Evolutionary conservation across 2,888 invertebrate genomes (phyloP).

Genomic region (Bugula neritina): DNA sequence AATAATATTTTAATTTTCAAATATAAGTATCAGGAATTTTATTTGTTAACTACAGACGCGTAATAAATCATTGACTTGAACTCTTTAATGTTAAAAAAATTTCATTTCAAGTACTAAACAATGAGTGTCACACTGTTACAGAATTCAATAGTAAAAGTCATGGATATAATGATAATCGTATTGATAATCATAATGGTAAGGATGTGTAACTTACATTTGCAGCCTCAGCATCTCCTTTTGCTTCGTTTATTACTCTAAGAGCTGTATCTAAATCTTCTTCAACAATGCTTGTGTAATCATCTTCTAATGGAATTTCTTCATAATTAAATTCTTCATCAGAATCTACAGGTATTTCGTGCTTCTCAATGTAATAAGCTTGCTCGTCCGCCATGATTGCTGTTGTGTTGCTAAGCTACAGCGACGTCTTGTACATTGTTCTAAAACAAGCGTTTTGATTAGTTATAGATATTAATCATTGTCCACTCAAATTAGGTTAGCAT

Average conservation of each 20-base stretch:
- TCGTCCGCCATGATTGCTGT: conserved; percentile 27
- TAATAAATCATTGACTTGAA: too few species aligned
- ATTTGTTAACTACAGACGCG: too few species aligned
- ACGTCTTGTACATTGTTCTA: neutral
- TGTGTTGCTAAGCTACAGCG: conserved; percentile 5
- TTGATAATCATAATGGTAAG: too few species aligned
- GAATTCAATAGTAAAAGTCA: too few species aligned
- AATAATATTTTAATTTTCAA: too few species aligned
- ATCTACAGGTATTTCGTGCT: conserved; percentile 44
- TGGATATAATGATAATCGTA: too few species aligned
- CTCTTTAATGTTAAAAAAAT: too few species aligned
- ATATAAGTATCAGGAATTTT: too few species aligned
- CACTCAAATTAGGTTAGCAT: too few species aligned
- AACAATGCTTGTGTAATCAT: conserved; percentile 44
- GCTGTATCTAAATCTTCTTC: conserved; percentile 50
- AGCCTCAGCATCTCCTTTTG: conserved; percentile 42
- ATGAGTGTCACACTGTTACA: too few species aligned
- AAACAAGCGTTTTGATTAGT: neutral
- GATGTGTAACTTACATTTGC: conserved; percentile 29
- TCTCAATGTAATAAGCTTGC: conserved; percentile 32
- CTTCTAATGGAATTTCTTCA: conserved; percentile 52
- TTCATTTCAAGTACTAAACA: too few species aligned
- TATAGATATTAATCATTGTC: too few species aligned
- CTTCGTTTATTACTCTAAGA: conserved; percentile 46
- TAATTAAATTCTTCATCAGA: conserved; percentile 49